Evolutionary conservation across 2,797 vertebrate genomes (phyloP).

Genomic region (Rachycentron canadum): DNA sequence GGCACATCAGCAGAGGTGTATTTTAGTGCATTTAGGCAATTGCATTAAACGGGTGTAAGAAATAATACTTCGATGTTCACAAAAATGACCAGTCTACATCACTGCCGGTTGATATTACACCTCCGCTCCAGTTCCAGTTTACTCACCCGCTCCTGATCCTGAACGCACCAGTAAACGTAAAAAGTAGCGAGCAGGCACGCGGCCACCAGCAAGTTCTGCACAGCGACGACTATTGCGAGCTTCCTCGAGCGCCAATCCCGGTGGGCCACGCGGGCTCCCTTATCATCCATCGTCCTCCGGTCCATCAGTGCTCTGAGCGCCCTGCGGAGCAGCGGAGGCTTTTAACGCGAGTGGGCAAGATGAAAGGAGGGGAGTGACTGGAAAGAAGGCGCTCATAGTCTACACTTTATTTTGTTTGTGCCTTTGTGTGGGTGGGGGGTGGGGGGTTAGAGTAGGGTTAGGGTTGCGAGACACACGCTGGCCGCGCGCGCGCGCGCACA

Average conservation of each 20-base stretch:
- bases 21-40: no score
- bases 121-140: no score
- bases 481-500: neutral
- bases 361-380: constrained; percentile 62
- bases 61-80: no score
- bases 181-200: constrained; percentile 52
- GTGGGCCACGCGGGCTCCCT: constrained; percentile 21
- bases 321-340: constrained; percentile 24
- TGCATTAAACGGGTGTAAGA: no score
- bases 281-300: constrained; percentile 46
- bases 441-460: constrained; percentile 38
- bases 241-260: neutral
- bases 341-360: constrained; percentile 32
- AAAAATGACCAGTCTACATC: neutral
- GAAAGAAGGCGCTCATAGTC: constrained; percentile 45
- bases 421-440: constrained; percentile 38
- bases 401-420: constrained; percentile 19
- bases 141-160: constrained; percentile 39
- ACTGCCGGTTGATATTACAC: neutral
- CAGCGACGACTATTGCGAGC: constrained; percentile 49
- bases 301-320: constrained; percentile 34
- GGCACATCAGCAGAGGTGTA: no score
- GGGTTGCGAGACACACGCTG: constrained; percentile 1
- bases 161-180: constrained; percentile 28
- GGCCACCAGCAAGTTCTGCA: constrained; percentile 66